A percentile compares a stretch with the other conserved stretches of the same genome.
Evolutionary conservation across 2,888 invertebrate species (phyloP).

Genomic region (Caenorhabditis sp.): DNA sequence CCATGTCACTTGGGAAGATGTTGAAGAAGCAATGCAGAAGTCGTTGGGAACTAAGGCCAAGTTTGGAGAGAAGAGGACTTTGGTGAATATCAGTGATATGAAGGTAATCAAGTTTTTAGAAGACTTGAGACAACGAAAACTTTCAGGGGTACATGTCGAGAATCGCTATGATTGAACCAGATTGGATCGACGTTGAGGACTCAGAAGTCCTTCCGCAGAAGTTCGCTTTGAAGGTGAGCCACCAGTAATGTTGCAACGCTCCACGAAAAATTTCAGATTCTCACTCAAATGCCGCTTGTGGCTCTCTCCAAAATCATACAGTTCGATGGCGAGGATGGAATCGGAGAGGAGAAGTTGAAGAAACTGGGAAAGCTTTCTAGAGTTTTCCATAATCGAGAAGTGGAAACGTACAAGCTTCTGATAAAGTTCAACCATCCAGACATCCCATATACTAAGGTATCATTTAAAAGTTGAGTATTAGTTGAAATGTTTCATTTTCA

Average conservation of each 20-base stretch:
- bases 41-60: slow-evolving; percentile 4
- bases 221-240: slow-evolving; percentile 13
- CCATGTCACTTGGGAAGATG: slow-evolving; percentile 43
- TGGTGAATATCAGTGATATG: slow-evolving; percentile 48
- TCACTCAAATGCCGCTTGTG: not conserved
- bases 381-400: slow-evolving; percentile 14
- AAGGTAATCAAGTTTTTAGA: slow-evolving; percentile 19
- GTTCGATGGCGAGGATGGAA: not conserved
- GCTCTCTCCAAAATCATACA: not conserved
- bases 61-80: slow-evolving; percentile 25
- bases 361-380: not conserved
- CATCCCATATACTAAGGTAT: slow-evolving; percentile 10
- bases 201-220: slow-evolving; percentile 23
- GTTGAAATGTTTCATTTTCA: too few species aligned
- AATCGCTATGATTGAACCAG: slow-evolving; percentile 48
- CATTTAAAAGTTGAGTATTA: not conserved
- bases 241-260: not conserved
- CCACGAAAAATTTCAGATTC: not conserved
- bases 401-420: slow-evolving; percentile 9
- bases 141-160: slow-evolving; percentile 49
- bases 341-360: slow-evolving; percentile 69
- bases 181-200: slow-evolving; percentile 43
- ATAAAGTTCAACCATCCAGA: slow-evolving; percentile 3
- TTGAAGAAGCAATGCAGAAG: slow-evolving; percentile 16
- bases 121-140: not conserved